Evolutionary conservation across 2,888 invertebrate species (phyloP).

Genomic region (Glomeris marginata): DNA sequence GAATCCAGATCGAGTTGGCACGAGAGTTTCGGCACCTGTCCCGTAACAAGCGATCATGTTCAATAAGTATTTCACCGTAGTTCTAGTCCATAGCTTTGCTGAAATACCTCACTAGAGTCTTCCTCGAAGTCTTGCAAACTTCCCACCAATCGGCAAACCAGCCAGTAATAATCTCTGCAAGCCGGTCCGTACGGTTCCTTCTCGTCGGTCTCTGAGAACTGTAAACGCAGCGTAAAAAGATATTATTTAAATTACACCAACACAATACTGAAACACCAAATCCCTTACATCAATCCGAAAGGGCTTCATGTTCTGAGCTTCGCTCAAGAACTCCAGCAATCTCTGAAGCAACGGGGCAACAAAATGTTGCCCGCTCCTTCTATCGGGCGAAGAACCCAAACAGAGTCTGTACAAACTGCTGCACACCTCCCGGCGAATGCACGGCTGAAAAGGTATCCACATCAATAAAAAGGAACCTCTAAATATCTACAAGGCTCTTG

Average conservation of each 20-base stretch:
- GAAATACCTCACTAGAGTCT: too few relatives aligned
- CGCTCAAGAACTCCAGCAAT: conserved; percentile 60
- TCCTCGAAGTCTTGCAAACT: conserved; percentile 46
- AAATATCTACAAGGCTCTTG: not conserved
- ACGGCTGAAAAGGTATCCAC: conserved; percentile 36
- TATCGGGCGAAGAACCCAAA: conserved; percentile 39
- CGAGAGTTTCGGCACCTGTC: too few relatives aligned
- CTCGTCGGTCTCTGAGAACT: conserved; percentile 46
- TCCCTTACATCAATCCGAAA: conserved; percentile 38
- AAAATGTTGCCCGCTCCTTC: conserved; percentile 29
- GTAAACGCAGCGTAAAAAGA: too few relatives aligned
- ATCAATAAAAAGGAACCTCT: not conserved
- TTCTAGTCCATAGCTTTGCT: too few relatives aligned
- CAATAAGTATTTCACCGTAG: conserved; percentile 21
- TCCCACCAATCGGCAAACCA: conserved; percentile 74
- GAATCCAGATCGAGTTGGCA: conserved; percentile 49
- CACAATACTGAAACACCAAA: too few relatives aligned
- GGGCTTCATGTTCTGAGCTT: conserved; percentile 72
- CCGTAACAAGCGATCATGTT: too few relatives aligned
- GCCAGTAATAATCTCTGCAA: conserved; percentile 88
- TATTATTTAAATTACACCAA: too few relatives aligned
- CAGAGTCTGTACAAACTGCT: conserved; percentile 81
- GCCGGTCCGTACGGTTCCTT: conserved; percentile 91
- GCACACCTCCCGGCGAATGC: conserved; percentile 79
- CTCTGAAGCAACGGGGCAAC: conserved; percentile 62